A percentile compares a stretch with the other conserved stretches of the same genome.
phyloP scores from a whole-genome alignment of 2,797 vertebrate species.

The Bradypodion pumilum region DNA sequence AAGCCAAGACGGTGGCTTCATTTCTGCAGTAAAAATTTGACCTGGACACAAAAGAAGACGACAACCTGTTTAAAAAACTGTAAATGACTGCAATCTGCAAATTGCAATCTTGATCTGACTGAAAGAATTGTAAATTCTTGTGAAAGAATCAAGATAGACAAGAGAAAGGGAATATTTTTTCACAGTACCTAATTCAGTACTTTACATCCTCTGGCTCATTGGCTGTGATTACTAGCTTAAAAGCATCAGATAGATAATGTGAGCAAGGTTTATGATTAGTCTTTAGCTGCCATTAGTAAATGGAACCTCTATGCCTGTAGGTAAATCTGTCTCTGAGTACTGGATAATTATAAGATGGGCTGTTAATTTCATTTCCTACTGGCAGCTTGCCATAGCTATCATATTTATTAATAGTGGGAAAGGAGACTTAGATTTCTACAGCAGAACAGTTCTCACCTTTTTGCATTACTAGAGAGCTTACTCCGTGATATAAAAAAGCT shows the following conservation, averaged over 20 bases:
- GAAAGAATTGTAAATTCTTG: not conserved
- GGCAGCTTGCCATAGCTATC: not conserved
- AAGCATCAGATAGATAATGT: not conserved
- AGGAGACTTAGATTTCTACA: not conserved
- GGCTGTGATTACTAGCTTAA: not conserved
- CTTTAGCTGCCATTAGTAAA: not conserved
- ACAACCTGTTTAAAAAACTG: too few species aligned
- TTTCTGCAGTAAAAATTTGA: too few species aligned
- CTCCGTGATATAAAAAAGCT: not conserved
- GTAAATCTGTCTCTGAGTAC: not conserved
- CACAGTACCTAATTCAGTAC: not conserved
- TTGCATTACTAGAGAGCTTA: not conserved
- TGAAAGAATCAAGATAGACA: not conserved
- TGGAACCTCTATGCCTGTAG: not conserved
- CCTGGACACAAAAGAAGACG: too few species aligned
- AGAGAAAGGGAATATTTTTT: not conserved
- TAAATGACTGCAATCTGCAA: not conserved
- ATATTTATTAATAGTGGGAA: too few species aligned
- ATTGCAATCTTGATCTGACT: not conserved
- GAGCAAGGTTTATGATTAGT: not conserved
- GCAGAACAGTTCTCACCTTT: not conserved
- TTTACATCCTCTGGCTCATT: not conserved
- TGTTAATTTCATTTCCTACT: too few species aligned
- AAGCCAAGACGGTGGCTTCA: too few species aligned
- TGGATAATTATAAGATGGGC: too few species aligned